Conservation (phyloP, 2,888 invertebrate genomes). For the Drosophila macrothrix region DNA sequence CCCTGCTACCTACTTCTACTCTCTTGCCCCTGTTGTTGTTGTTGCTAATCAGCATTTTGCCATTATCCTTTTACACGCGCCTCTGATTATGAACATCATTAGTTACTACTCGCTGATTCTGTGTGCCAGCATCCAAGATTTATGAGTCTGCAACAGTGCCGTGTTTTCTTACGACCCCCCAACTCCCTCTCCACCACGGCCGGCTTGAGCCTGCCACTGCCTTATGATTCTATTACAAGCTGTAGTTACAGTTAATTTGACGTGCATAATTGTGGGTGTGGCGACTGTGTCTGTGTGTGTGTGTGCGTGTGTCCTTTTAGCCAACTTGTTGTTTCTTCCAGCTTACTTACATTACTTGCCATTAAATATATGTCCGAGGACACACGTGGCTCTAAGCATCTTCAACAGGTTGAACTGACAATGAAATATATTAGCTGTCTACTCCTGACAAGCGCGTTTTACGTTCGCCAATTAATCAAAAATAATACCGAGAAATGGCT, state of each 20-base stretch:
- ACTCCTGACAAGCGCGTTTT: conserved; percentile 5
- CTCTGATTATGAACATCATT: conserved; percentile 79
- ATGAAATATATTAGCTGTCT: conserved; percentile 8
- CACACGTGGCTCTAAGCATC: conserved; percentile 30
- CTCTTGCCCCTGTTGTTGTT: conserved; percentile 5
- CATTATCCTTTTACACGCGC: conserved; percentile 77
- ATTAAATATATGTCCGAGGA: not conserved
- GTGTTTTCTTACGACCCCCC: not conserved
- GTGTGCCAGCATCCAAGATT: conserved; percentile 58
- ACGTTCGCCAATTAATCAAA: conserved; percentile 1
- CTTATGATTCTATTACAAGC: conserved; percentile 47
- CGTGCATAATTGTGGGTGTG: conserved; percentile 72
- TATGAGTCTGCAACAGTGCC: conserved; percentile 57
- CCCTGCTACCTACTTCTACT: not conserved
- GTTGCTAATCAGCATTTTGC: conserved; percentile 66
- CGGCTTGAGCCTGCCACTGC: not conserved
- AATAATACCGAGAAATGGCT: not conserved
- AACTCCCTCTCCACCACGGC: not conserved
- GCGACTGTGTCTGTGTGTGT: conserved; percentile 9
- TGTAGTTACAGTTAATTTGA: conserved; percentile 77
- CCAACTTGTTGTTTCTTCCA: conserved; percentile 2
- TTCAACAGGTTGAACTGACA: conserved; percentile 34
- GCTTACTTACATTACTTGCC: conserved; percentile 12
- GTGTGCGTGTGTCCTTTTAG: conserved; percentile 8
- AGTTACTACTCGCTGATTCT: conserved; percentile 67